Conservation (phyloP, 1,140 invertebrate genomes). For the Drosophila sechellia region DNA sequence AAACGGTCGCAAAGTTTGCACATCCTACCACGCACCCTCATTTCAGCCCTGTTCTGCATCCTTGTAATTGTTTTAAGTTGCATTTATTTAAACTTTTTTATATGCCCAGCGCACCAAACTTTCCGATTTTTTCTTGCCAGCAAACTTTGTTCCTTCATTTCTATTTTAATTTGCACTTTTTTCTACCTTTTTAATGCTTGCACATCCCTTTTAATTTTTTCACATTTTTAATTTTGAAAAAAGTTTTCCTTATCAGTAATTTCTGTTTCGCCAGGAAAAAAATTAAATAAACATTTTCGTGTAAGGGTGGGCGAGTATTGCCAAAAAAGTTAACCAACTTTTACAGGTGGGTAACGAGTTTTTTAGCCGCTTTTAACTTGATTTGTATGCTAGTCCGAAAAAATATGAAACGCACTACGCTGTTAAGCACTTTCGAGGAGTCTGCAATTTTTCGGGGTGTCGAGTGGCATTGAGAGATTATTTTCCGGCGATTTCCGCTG, state of each 20-base stretch:
- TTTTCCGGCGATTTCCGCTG: slow-evolving; percentile 22
- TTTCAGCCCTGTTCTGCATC: slow-evolving; percentile 28
- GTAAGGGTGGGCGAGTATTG: slow-evolving; percentile 30
- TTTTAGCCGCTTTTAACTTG: slow-evolving; percentile 12
- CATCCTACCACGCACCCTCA: slow-evolving; percentile 18
- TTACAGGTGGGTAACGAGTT: neutral
- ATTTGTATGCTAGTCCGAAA: slow-evolving; percentile 16
- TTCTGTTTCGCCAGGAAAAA: slow-evolving; percentile 24
- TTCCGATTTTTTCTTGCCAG: slow-evolving; percentile 40
- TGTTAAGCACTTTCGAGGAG: slow-evolving; percentile 30
- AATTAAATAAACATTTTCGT: slow-evolving; percentile 27
- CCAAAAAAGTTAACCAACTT: slow-evolving; percentile 47
- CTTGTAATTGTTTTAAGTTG: slow-evolving; percentile 77
- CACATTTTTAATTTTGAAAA: slow-evolving; percentile 69
- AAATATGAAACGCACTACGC: slow-evolving; percentile 17
- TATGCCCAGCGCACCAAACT: slow-evolving; percentile 41
- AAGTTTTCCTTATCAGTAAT: slow-evolving; percentile 66
- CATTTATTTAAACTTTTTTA: slow-evolving; percentile 67
- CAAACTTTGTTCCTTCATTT: slow-evolving; percentile 61
- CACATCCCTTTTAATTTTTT: slow-evolving; percentile 1
- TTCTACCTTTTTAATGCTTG: slow-evolving; percentile 27
- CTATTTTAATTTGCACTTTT: slow-evolving; percentile 33
- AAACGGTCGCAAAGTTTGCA: slow-evolving; percentile 48
- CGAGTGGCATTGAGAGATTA: slow-evolving; percentile 34
- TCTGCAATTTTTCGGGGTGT: slow-evolving; percentile 28